Evolutionary conservation across 2,888 invertebrate genomes (phyloP), one percentile per base, ranked within the genome.

Genomic region (Embidobia sp.): DNA sequence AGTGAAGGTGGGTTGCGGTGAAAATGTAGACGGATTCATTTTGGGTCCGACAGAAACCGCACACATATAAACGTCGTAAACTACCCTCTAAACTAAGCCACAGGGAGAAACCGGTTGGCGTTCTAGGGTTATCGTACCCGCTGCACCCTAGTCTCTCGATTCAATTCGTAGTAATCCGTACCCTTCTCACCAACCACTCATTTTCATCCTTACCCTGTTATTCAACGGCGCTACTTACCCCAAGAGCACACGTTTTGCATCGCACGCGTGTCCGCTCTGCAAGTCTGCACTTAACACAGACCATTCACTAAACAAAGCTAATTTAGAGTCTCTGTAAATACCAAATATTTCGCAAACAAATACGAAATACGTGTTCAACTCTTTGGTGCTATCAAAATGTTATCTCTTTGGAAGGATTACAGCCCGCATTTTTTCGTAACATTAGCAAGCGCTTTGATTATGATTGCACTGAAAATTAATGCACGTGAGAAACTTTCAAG

Each of bases 21-120:
- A 69, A 72, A 76, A 75, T 70, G 70, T 40, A 80, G 80, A 82
- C 79, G 70, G 66, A 79, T 78, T 78, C 77, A 69, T 70, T 80
- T 76, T 55, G 78, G 77, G 77, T 77, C 79, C 81, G 82, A 76
- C 80, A 77, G 80, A 75, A 79, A 85, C 85, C 85, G 82, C 84
- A 83, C 81, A 80, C 79, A 83, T 80, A 86, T 84, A 86, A 86
- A 86, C 85, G 85, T 81, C 78, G 82, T 80, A 82, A 86, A 85
- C 85, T 84, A 82, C 82, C 83, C 82, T 81, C 81, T 80, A 80
- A 83, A 85, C 81, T 81, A 84, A 85, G 81, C 83, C 84, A 67
- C 84, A 83, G 80, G 80, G 82, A 81, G 74, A 74, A 79, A 73
- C 77, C 49, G 53, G 40, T 76, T 59, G 42, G 59, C 49, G 40